These are phyloP conservation scores for Tinea trinotella DNA, from an alignment of 2,888 invertebrate species.

Conservation along the genomic window DNA sequence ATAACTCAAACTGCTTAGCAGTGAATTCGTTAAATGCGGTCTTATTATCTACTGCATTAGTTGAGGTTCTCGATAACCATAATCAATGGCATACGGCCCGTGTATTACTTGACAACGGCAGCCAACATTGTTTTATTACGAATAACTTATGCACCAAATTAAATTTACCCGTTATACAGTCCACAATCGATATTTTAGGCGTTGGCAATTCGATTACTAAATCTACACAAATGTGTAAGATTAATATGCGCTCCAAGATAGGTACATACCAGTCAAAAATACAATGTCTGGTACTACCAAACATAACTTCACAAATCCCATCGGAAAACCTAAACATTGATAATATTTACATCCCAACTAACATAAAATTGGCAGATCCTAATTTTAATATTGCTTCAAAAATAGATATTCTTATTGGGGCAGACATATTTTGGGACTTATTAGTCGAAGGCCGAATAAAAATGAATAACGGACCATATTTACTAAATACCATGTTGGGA, in stretches of 20 bases:
- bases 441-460: constrained; percentile 22
- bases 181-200: constrained; percentile 22
- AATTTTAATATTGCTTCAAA: constrained; percentile 21
- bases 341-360: neutral
- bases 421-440: constrained; percentile 25
- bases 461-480: constrained; percentile 22
- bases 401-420: constrained; percentile 25
- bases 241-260: constrained; percentile 14
- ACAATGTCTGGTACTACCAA: constrained; percentile 22
- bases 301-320: constrained; percentile 10
- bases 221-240: neutral
- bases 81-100: no score
- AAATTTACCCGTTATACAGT: constrained; percentile 22
- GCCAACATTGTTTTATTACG: constrained; percentile 21
- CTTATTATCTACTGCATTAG: no score
- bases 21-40: no score
- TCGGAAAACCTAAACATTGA: neutral
- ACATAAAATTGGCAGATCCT: constrained; percentile 24
- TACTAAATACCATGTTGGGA: constrained; percentile 25
- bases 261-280: neutral
- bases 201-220: constrained; percentile 19
- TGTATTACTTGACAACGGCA: constrained; percentile 15
- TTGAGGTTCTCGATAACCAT: no score
- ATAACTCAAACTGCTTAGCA: no score
- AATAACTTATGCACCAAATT: constrained; percentile 20